Evolutionary conservation across 2,888 invertebrate species (phyloP).

Genomic region (Labia minor): DNA sequence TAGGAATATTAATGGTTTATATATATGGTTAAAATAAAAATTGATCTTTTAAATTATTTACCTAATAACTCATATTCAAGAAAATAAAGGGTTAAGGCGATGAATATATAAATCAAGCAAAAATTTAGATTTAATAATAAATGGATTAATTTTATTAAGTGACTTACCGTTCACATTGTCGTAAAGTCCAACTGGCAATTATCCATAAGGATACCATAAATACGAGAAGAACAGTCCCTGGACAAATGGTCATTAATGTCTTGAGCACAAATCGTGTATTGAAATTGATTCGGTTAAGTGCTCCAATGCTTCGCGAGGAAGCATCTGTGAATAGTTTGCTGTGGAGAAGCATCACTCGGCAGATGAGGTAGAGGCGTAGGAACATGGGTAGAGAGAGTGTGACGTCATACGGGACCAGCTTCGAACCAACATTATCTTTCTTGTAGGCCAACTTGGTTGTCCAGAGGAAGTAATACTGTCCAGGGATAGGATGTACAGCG

Average conservation of each 20-base stretch:
- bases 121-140: too few relatives aligned
- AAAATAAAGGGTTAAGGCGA: too few relatives aligned
- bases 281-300: conserved; percentile 96
- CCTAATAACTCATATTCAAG: too few relatives aligned
- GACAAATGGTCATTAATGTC: conserved; percentile 99
- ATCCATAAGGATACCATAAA: conserved; percentile 99
- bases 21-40: too few relatives aligned
- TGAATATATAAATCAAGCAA: too few relatives aligned
- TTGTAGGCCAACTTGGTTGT: conserved; percentile 89
- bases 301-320: conserved; percentile 76
- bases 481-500: conserved; percentile 95
- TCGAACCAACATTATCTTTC: conserved; percentile 49
- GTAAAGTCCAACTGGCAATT: conserved; percentile 96
- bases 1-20: too few relatives aligned
- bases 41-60: too few relatives aligned
- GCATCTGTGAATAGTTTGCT: conserved; percentile 99
- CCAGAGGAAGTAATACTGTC: conserved; percentile 93
- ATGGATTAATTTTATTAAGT: conserved; percentile 21
- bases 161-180: conserved; percentile 94
- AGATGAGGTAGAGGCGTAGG: conserved; percentile 96
- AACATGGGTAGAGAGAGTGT: conserved; percentile 98
- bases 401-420: conserved; percentile 86
- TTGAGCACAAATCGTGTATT: conserved; percentile 93
- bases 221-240: conserved; percentile 91
- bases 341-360: conserved; percentile 98